Evolutionary conservation across 2,113 vertebrate species (phyloP).

Genomic region (Tetrax tetrax): DNA sequence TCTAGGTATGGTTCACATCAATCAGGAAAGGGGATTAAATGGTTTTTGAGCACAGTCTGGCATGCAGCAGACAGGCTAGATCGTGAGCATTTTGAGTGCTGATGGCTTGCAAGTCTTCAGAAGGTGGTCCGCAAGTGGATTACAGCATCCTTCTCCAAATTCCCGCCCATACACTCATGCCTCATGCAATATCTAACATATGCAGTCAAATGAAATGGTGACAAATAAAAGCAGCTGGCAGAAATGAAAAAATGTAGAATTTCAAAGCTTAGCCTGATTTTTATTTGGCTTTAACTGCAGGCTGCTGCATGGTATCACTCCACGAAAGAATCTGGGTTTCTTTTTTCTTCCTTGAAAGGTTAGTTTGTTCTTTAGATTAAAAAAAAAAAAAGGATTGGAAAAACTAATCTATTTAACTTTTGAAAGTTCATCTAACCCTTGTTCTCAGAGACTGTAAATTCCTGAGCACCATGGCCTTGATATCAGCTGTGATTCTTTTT

Average conservation of each 20-base stretch:
- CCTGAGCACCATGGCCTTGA: neutral
- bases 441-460: neutral
- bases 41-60: neutral
- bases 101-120: slow-evolving; percentile 8
- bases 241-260: slow-evolving; percentile 42
- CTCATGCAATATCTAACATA: slow-evolving; percentile 42
- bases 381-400: neutral
- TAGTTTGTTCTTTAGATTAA: slow-evolving; percentile 29
- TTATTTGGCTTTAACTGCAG: slow-evolving; percentile 19
- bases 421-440: neutral
- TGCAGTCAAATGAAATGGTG: neutral
- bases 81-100: neutral
- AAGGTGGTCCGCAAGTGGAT: slow-evolving; percentile 1
- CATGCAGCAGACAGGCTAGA: neutral
- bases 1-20: slow-evolving; percentile 26
- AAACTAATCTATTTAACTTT: neutral
- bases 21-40: neutral
- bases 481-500: neutral
- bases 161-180: neutral
- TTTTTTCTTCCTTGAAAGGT: slow-evolving; percentile 6
- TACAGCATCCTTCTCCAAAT: slow-evolving; percentile 30
- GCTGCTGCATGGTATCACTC: neutral
- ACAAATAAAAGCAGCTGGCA: slow-evolving; percentile 53
- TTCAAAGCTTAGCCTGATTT: slow-evolving; percentile 56
- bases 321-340: neutral